phyloP scores from a whole-genome alignment of 2,797 vertebrate genomes.

The Gobio occitaniae region DNA sequence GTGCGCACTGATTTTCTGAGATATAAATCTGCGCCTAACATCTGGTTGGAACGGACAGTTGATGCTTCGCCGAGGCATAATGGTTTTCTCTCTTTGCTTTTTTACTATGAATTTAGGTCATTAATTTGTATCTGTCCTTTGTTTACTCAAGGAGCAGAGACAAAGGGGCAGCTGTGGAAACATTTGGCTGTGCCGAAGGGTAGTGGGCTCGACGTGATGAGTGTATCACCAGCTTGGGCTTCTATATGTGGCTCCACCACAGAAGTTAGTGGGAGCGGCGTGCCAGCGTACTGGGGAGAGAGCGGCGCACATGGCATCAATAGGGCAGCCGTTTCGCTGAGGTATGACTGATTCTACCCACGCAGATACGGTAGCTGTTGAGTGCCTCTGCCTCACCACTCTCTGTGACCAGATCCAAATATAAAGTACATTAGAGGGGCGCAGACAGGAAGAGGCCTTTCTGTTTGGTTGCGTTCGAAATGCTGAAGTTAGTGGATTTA shows the following conservation, averaged over 20 bases:
- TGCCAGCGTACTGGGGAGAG: conserved; percentile 82
- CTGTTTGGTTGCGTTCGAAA: not conserved
- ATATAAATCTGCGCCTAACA: conserved; percentile 80
- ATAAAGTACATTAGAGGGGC: conserved; percentile 10
- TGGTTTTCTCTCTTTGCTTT: conserved; percentile 49
- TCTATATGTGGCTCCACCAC: conserved; percentile 88
- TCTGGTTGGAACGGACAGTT: conserved; percentile 93
- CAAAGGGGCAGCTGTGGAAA: conserved; percentile 99
- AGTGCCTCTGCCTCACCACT: not conserved
- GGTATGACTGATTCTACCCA: conserved; percentile 46
- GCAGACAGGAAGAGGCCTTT: conserved; percentile 29
- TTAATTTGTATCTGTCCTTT: conserved; percentile 99
- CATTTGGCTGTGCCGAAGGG: conserved; percentile 99
- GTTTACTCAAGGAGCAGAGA: conserved; percentile 99
- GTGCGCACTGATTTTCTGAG: not conserved
- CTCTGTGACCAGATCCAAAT: conserved; percentile 22
- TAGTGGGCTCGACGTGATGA: conserved; percentile 91
- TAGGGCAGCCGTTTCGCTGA: conserved; percentile 47
- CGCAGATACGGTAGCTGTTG: conserved; percentile 9
- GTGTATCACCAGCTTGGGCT: conserved; percentile 90
- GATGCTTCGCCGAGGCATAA: conserved; percentile 67
- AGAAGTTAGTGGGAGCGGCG: conserved; percentile 83
- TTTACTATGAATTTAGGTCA: conserved; percentile 98
- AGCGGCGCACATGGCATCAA: conserved; percentile 52
- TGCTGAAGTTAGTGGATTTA: not conserved